A percentile compares a stretch with the other conserved stretches of the same genome.
These are phyloP conservation scores for Caenorhabditis brenneri DNA, from an alignment of 1,140 invertebrate species.

Conservation along the genomic window DNA sequence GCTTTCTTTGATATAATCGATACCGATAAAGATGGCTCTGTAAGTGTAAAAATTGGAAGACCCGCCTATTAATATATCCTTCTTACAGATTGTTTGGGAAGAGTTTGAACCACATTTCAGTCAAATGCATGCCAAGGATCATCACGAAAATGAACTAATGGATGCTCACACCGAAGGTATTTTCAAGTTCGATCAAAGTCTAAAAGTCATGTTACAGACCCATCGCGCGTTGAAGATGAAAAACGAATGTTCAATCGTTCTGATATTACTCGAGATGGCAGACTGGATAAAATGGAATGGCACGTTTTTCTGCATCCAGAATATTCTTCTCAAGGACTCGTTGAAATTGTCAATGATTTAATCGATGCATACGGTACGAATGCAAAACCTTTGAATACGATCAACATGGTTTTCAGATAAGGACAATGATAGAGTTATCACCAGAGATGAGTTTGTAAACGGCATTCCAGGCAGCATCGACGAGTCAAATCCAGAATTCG, in stretches of 20 bases:
- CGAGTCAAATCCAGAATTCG: neutral
- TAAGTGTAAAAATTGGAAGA: neutral
- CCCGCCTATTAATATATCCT: too few relatives aligned
- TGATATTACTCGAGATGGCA: neutral
- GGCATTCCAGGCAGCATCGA: neutral
- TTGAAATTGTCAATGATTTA: neutral
- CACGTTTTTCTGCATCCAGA: neutral
- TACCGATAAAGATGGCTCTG: neutral
- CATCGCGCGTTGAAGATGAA: neutral
- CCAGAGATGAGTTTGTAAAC: neutral
- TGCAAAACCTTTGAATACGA: neutral
- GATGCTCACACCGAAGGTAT: neutral
- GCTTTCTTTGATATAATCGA: neutral
- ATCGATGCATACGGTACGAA: neutral
- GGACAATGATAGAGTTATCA: neutral
- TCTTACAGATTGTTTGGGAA: neutral
- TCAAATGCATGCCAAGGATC: neutral
- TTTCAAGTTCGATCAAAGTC: neutral
- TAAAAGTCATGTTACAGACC: neutral
- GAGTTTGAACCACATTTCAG: neutral
- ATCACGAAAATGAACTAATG: neutral
- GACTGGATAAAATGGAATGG: neutral
- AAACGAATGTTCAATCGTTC: neutral
- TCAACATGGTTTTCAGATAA: neutral
- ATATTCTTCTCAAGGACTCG: neutral